Base-by-base conservation (phyloP, 1,140 invertebrate genomes). In the Andrena cerasifolii region DNA sequence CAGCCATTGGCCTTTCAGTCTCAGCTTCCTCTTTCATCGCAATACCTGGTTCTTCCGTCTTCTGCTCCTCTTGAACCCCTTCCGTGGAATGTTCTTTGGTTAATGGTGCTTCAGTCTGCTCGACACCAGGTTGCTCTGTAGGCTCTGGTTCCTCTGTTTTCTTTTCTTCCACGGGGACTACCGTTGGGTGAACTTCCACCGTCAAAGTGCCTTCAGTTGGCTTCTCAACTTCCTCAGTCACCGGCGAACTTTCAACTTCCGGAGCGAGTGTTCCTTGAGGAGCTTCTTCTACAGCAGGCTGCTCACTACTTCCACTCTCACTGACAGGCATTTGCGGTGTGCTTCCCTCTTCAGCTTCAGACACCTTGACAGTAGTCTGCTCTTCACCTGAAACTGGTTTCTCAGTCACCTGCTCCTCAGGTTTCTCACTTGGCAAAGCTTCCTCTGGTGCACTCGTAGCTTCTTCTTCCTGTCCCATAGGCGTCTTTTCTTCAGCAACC, bases 91-190 rank as follows among this genome's bases (percentile, higher is more conserved):
- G 0, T 58, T 56, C 79, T 62, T 74, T 61, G 43, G 31, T 70
- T 21, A 79, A 70, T 21, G 61, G 14, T 8, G 66, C 40, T 85
- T 88, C 80, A 8, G 85, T 80, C 51, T 65, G 73, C 31, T 65
- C 59, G 14, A 26, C 24, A 10, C 12, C n/a, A 28, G 75, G 43
- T 8, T 8, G 43, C 47, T 82, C 47, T 4, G 43, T 68, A 40
- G 2, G 5, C 49, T 65, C 75, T 26, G 16, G n/a, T 49, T 73
- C 33, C 5, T 70, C 80, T 10, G 45, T 24, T 12, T 59, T 67
- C 43, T 51, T 12, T 10, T 67, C 62, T 40, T 77, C 62, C 16
- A 3, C 40, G 0, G 54, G 3, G n/a, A 12, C 40, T 5, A 28
- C 31, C 5, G 65, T 70, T n/a, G 73, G 28, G 0, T 75, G 51